Percentiles rank a stretch among this genome's conserved stretches.
phyloP scores from a whole-genome alignment of 2,888 invertebrate genomes.

The Eudemis profundana region DNA sequence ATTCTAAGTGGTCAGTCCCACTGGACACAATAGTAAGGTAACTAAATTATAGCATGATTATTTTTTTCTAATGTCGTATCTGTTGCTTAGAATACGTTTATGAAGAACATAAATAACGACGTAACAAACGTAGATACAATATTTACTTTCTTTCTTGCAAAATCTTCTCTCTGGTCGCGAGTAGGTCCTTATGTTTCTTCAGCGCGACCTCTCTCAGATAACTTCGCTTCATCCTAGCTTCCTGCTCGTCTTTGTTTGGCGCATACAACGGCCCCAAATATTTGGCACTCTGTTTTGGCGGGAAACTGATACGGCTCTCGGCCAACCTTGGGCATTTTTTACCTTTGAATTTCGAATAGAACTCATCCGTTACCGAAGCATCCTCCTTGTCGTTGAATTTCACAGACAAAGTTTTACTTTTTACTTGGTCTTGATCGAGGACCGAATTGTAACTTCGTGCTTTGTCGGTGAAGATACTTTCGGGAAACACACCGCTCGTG shows the following conservation, averaged over 20 bases:
- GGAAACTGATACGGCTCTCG: constrained; percentile 71
- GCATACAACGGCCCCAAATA: constrained; percentile 62
- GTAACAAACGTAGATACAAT: neutral
- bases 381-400: constrained; percentile 70
- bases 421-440: constrained; percentile 61
- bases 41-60: too few relatives aligned
- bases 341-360: constrained; percentile 62
- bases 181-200: constrained; percentile 83
- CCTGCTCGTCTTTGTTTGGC: constrained; percentile 57
- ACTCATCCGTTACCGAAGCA: constrained; percentile 59
- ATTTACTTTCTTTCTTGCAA: constrained; percentile 87
- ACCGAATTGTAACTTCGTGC: constrained; percentile 73
- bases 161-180: constrained; percentile 82
- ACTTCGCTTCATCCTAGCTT: constrained; percentile 69
- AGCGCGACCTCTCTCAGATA: constrained; percentile 80
- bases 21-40: too few relatives aligned
- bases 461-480: constrained; percentile 54
- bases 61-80: too few relatives aligned
- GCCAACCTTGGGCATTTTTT: constrained; percentile 75
- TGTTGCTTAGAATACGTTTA: too few relatives aligned
- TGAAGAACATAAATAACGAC: too few relatives aligned
- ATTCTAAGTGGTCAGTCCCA: too few relatives aligned
- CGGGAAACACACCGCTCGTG: constrained; percentile 50
- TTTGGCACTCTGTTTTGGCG: constrained; percentile 77
- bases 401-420: constrained; percentile 59